Base-by-base conservation (phyloP, 2,113 vertebrate species). In the Mesitornis unicolor region DNA sequence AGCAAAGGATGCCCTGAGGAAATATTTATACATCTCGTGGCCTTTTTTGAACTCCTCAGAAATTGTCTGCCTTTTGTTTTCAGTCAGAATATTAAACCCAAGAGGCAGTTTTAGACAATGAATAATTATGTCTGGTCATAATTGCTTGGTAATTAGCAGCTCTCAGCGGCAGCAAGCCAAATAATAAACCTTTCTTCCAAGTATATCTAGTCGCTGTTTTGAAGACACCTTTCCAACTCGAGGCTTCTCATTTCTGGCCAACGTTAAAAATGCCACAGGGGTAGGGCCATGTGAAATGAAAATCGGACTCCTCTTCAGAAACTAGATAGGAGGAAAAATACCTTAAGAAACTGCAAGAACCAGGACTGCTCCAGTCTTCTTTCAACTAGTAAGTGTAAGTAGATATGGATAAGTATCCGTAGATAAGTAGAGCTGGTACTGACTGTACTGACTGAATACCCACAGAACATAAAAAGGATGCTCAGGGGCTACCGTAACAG, bases 101-200 rank as follows among this genome's bases (percentile, higher is more conserved):
- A 91, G 47, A 87, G 73, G 35, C 64, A 89, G 48, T 12, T 90
- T 95, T 63, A 84, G 48, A 76, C 73, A 68, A 48, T 60, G 47
- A 94, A 95, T 92, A 89, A 79, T 36, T 84, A 56, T 78, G 36
- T 60, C 69, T 94, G 48, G 47, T 93, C 70, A 79, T 91, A 95
- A 95, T 89, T 94, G 69, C 69, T 84, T 78, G 42, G 64, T 92
- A 96, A 95, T 95, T 95, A 96, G 65, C 36, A 94, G 84, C 56
- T 89, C 86, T 79, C 51, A 91, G 53, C 0, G 2, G 51, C 74
- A 94, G n/a, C 40, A 91, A 84, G 86, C 33, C 69, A 97, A 95
- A 96, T 60, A 95, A 92, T 87, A 95, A 97, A 90, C 4, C 0
- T 84, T 84, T 94, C 80, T 91, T 96, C 77, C 60, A 95, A 88